A percentile compares a stretch with the other conserved stretches of the same genome.
Conservation (phyloP, 2,797 vertebrate species). For the Cryptoprocta ferox region DNA sequence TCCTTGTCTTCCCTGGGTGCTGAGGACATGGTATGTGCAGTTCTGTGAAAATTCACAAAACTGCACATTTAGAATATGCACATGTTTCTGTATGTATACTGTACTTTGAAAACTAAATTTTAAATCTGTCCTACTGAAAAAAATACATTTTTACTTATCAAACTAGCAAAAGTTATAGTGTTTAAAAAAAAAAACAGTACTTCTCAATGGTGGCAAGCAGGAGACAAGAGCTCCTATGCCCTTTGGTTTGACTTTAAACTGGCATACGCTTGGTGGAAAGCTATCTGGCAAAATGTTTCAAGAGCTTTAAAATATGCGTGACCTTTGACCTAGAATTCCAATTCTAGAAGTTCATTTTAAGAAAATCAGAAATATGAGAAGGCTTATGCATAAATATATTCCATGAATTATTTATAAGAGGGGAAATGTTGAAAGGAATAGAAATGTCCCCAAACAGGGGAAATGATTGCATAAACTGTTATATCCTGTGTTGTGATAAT, state of each 20-base stretch:
- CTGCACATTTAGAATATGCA: neutral
- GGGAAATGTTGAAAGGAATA: slow-evolving; percentile 4
- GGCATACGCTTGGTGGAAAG: neutral
- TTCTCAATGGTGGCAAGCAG: neutral
- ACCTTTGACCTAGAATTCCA: slow-evolving; percentile 38
- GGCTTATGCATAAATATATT: slow-evolving; percentile 13
- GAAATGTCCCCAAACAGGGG: slow-evolving; percentile 9
- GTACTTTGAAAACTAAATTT: neutral
- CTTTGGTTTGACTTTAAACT: neutral
- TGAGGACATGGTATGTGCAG: neutral
- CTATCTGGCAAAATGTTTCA: slow-evolving; percentile 3
- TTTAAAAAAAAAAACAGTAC: neutral
- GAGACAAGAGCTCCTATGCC: neutral
- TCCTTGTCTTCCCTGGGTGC: neutral
- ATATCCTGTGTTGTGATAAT: neutral
- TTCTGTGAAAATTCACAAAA: slow-evolving; percentile 19
- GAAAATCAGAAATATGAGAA: slow-evolving; percentile 58
- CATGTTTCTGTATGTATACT: neutral
- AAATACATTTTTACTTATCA: neutral
- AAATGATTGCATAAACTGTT: slow-evolving; percentile 43
- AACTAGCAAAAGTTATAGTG: neutral
- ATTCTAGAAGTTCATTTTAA: slow-evolving; percentile 43
- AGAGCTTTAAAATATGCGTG: slow-evolving; percentile 23
- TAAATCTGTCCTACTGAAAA: neutral
- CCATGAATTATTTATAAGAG: slow-evolving; percentile 51